Evolutionary conservation across 2,797 vertebrate species (phyloP).

Genomic region (Lepidocolaptes lacrymiger): DNA sequence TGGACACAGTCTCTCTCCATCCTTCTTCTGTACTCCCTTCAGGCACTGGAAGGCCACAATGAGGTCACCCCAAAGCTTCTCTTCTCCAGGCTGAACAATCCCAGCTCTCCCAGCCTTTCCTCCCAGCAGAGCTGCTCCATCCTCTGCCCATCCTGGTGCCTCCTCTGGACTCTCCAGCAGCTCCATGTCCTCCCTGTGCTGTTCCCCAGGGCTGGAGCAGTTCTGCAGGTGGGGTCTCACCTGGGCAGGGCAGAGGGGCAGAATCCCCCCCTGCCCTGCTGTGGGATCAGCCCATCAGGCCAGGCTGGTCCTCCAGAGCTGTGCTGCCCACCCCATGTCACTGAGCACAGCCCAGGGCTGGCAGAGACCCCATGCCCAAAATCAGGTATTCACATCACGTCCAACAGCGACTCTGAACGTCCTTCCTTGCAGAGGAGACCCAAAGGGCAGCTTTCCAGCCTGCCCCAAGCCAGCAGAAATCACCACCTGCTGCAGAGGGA

Average conservation of each 20-base stretch:
- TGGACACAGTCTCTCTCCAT: neutral
- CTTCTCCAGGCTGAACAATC: neutral
- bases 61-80: neutral
- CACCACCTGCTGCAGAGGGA: neutral
- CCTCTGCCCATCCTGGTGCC: neutral
- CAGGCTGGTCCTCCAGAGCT: neutral
- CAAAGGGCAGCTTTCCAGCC: neutral
- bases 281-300: neutral
- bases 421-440: neutral
- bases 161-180: neutral
- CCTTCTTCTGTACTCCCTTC: neutral
- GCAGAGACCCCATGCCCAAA: neutral
- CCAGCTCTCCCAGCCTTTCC: neutral
- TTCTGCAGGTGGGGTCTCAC: neutral
- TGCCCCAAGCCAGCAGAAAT: neutral
- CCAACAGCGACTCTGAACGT: fast-evolving
- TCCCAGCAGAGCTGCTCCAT: neutral
- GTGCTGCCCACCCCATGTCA: neutral
- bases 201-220: neutral
- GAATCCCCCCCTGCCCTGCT: neutral
- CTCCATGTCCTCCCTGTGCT: neutral
- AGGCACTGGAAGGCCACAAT: neutral
- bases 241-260: neutral
- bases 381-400: fast-evolving
- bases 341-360: neutral